Conservation (phyloP, 2,888 invertebrate species). For the Adelognathus sp. region DNA sequence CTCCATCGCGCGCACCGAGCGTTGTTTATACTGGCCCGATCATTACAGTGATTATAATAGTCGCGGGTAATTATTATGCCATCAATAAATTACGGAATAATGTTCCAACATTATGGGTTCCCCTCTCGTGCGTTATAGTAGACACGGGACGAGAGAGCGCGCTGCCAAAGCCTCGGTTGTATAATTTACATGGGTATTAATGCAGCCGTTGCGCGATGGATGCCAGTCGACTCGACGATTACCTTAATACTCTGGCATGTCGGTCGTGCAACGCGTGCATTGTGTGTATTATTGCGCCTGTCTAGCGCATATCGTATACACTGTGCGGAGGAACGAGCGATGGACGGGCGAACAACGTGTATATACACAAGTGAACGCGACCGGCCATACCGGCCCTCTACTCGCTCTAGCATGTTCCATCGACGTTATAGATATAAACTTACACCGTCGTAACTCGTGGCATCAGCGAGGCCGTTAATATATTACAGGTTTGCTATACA, state of each 20-base stretch:
- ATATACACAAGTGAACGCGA: neutral
- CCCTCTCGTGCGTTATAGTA: constrained; percentile 18
- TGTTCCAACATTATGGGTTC: constrained; percentile 67
- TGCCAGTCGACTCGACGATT: constrained; percentile 62
- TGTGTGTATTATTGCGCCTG: constrained; percentile 62
- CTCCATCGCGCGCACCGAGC: neutral
- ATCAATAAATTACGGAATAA: constrained; percentile 69
- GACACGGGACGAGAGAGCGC: constrained; percentile 5
- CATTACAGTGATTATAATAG: constrained; percentile 68
- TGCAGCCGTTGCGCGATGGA: constrained; percentile 59
- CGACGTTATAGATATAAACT: constrained; percentile 16
- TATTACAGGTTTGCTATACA: neutral
- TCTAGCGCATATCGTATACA: constrained; percentile 41
- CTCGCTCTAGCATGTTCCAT: neutral
- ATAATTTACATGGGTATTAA: constrained; percentile 68
- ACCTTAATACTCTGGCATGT: constrained; percentile 60
- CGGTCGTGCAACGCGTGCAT: constrained; percentile 47
- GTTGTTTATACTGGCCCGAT: constrained; percentile 68
- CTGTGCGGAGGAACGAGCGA: constrained; percentile 18
- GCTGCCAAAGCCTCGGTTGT: constrained; percentile 46
- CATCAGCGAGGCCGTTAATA: constrained; percentile 3
- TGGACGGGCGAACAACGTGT: constrained; percentile 7
- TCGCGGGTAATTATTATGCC: constrained; percentile 67
- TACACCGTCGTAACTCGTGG: constrained; percentile 4
- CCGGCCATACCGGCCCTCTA: neutral